phyloP scores from a whole-genome alignment of 64 coral and sea anemone genomes.

The Pocillopora verrucosa region DNA sequence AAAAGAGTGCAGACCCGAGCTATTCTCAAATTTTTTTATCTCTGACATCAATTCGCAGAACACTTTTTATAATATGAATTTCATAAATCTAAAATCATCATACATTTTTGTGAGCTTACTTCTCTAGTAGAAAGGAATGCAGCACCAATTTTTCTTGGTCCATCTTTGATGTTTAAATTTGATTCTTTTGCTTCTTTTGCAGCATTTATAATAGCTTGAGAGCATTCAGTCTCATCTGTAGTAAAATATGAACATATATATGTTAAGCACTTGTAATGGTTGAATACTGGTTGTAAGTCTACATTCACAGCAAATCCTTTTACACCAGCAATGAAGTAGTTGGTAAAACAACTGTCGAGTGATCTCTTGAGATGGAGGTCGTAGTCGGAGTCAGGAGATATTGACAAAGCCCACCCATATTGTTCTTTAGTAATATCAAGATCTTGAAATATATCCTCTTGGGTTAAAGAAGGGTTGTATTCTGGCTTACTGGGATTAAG shows the following conservation, averaged over 20 bases:
- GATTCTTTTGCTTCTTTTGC: conserved; percentile 65
- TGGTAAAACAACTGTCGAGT: conserved; percentile 25
- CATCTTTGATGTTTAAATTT: conserved; percentile 58
- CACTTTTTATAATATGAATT: no score
- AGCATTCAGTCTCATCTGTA: conserved; percentile 66
- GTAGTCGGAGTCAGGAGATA: conserved; percentile 16
- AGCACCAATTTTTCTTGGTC: conserved; percentile 51
- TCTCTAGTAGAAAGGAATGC: conserved; percentile 63
- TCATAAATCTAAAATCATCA: no score
- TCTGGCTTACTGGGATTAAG: conserved; percentile 43
- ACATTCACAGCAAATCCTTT: conserved; percentile 54
- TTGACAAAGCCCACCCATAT: conserved; percentile 42
- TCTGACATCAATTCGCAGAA: no score
- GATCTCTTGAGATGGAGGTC: conserved; percentile 20
- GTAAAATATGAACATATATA: conserved; percentile 53
- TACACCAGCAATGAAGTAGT: conserved; percentile 43
- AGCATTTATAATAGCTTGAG: conserved; percentile 68
- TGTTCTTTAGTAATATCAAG: conserved; percentile 43
- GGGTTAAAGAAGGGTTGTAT: conserved; percentile 26
- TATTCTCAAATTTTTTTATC: no score
- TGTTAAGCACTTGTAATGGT: conserved; percentile 42
- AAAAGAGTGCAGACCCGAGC: no score
- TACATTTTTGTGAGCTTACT: conserved; percentile 70
- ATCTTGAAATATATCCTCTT: conserved; percentile 33
- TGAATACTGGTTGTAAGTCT: conserved; percentile 44